Base-by-base conservation (phyloP, 2,888 invertebrate genomes). In the Cepaea hortensis region DNA sequence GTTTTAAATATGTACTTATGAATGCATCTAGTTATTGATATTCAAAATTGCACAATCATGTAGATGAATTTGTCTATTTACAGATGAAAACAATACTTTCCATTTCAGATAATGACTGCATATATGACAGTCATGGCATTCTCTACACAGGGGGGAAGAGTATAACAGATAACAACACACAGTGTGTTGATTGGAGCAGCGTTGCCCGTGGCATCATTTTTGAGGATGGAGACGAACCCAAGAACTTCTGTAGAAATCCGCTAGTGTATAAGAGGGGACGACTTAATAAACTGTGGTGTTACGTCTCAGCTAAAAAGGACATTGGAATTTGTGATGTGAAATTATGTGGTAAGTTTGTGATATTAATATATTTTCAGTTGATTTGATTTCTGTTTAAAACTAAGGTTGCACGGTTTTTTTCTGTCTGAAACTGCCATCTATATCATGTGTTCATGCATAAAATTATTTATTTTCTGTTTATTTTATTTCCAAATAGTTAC, bases 231-330 rank as follows among this genome's bases (percentile, higher is more conserved):
- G 89, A 91, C 15, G 61, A 84, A 11, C 89, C 89, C 9, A 87
- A 90, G 46, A 90, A 88, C 55, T 91, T 90, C 80, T 89, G 90
- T 73, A 90, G 92, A 5, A 91, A 90, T 46, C 89, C 90, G 46
- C 80, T 85, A 0, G 62, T 84, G 11, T 76, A 85, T 13, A 68
- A 62, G 0, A 70, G 88, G 5, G 86, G 85, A n/a, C 75, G 86
- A 48, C 83, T 88, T 13, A 88, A 85, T 76, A 48, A 87, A 18
- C 87, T 87, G 15, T 91, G 91, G 91, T 89, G 89, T 72, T 90
- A 90, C 13, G 50, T 48, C 5, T 20, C 62, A 48, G 7, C 48
- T n/a, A 76, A 46, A 6, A 73, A 61, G 35, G 55, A 15, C 15
- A 81, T 50, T 65, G 88, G 87, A 9, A 9, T 50, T 11, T 87